A percentile compares a stretch with the other conserved stretches of the same genome.
Conservation (phyloP, 2,888 invertebrate genomes). For the Biston stratarius region DNA sequence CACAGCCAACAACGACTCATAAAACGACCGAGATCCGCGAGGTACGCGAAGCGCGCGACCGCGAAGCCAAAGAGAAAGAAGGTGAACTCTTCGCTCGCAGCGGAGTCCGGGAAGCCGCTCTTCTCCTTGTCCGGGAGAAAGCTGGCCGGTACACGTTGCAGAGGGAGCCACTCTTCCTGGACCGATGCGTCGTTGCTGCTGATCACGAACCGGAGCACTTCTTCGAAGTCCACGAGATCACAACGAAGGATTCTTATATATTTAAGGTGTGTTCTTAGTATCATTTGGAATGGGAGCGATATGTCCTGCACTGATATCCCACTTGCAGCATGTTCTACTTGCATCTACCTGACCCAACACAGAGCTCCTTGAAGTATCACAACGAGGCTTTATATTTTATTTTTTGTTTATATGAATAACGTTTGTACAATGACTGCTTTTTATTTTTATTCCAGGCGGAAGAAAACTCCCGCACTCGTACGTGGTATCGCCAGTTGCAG, state of each 20-base stretch:
- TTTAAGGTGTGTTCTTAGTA: slow-evolving; percentile 91
- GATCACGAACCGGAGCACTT: slow-evolving; percentile 97
- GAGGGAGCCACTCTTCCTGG: slow-evolving; percentile 96
- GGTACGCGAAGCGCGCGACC: slow-evolving; percentile 84
- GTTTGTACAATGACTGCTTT: no score
- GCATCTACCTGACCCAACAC: no score
- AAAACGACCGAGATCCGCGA: slow-evolving; percentile 89
- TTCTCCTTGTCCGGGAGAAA: slow-evolving; percentile 95
- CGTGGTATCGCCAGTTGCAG: slow-evolving; percentile 96
- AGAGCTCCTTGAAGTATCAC: no score
- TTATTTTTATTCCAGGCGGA: slow-evolving; percentile 90
- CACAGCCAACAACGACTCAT: slow-evolving; percentile 90
- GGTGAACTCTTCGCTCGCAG: slow-evolving; percentile 89
- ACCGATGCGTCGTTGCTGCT: slow-evolving; percentile 95
- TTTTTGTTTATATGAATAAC: no score
- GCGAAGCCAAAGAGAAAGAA: slow-evolving; percentile 77
- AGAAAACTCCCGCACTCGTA: slow-evolving; percentile 93
- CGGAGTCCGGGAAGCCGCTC: slow-evolving; percentile 94
- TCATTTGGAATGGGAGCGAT: no score
- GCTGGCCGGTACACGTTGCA: slow-evolving; percentile 94
- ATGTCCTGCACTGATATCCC: no score
- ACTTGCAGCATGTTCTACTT: no score
- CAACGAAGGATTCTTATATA: slow-evolving; percentile 96
- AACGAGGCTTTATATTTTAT: no score
- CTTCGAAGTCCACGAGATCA: slow-evolving; percentile 97